Conservation (phyloP, 2,113 vertebrate species). For the Tragelaphus scriptus region DNA sequence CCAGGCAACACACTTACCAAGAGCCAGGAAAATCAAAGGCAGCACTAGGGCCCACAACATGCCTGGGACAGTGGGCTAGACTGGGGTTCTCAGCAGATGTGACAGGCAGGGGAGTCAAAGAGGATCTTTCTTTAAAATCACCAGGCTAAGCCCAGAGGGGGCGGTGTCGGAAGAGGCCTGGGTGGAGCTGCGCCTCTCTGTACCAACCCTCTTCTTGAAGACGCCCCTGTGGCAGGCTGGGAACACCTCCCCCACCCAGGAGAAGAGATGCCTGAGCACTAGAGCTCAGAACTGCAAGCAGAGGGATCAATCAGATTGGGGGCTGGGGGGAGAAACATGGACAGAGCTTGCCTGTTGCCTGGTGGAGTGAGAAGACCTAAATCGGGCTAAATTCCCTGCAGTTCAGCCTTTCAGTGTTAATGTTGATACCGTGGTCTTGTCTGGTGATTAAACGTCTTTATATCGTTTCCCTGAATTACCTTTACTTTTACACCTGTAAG, state of each 20-base stretch:
- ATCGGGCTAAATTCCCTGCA: neutral
- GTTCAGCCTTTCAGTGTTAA: neutral
- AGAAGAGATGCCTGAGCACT: neutral
- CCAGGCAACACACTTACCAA: neutral
- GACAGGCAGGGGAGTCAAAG: neutral
- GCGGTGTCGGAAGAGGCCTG: neutral
- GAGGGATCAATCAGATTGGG: neutral
- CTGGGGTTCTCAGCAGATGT: neutral
- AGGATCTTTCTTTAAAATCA: neutral
- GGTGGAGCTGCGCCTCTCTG: neutral
- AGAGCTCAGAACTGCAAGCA: neutral
- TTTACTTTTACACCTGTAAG: neutral
- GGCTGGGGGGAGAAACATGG: rapidly evolving
- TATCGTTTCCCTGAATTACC: rapidly evolving
- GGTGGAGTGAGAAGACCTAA: neutral
- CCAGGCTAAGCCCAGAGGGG: neutral
- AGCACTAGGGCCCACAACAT: too few species aligned
- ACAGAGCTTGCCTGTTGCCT: neutral
- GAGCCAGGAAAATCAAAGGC: neutral
- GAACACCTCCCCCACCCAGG: neutral
- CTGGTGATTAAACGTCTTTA: neutral
- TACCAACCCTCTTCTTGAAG: neutral
- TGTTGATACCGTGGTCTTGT: neutral
- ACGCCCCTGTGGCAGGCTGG: too few species aligned
- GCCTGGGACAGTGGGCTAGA: neutral